Conservation (phyloP, 2,113 vertebrate genomes). For the Phrynosoma platyrhinos region DNA sequence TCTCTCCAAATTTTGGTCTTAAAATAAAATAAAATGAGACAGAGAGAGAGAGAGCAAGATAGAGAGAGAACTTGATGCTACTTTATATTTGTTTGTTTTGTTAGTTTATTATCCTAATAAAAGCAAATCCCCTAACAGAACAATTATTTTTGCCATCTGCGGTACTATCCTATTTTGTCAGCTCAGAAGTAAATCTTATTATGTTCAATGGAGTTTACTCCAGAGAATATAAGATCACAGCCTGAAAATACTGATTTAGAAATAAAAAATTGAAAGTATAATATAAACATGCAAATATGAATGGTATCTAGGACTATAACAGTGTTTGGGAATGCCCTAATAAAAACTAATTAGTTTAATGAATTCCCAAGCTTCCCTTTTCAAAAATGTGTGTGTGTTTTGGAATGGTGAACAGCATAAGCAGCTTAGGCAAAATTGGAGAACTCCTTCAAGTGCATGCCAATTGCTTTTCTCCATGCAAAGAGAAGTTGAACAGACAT, state of each 20-base stretch:
- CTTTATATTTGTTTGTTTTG: conserved; percentile 41
- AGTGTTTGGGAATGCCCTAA: background rate
- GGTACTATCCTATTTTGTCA: background rate
- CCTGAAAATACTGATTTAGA: background rate
- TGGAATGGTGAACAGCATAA: background rate
- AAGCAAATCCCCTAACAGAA: conserved; percentile 42
- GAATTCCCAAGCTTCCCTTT: conserved; percentile 36
- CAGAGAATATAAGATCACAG: background rate
- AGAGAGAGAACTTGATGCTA: conserved; percentile 30
- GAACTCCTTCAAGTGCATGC: too few species aligned
- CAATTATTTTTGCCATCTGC: background rate
- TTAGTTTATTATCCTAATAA: background rate
- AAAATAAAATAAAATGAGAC: background rate
- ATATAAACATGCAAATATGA: conserved; percentile 4
- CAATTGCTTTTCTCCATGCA: too few species aligned
- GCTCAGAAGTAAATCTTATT: background rate
- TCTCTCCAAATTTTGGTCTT: conserved; percentile 22
- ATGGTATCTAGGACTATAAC: background rate
- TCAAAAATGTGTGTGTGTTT: conserved; percentile 12
- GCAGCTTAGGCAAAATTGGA: too few species aligned
- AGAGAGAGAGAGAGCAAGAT: too few species aligned
- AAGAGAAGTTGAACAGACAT: too few species aligned
- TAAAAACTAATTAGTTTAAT: conserved; percentile 21
- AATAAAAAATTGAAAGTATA: conserved; percentile 23
- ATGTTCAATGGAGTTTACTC: background rate